Percentiles rank a stretch among this genome's conserved stretches.
These are phyloP conservation scores for Brachionus paranguensis DNA, from an alignment of 1,140 invertebrate species.

Conservation along the genomic window DNA sequence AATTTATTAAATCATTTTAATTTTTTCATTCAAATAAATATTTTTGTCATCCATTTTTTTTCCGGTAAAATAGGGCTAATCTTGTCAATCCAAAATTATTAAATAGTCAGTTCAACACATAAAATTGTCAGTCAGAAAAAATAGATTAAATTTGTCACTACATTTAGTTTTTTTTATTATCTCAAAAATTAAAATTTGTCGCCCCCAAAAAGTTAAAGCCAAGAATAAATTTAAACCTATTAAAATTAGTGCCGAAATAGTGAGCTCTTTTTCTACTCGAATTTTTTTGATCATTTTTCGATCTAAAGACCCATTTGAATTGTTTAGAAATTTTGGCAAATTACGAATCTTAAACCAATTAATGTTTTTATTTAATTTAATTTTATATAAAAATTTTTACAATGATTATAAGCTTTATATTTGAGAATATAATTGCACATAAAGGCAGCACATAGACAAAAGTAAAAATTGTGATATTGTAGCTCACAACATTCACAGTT, in stretches of 20 bases:
- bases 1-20: too few relatives aligned
- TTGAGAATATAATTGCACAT: background rate
- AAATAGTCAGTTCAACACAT: too few relatives aligned
- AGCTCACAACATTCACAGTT: background rate
- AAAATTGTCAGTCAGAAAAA: too few relatives aligned
- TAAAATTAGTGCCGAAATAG: background rate
- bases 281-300: background rate
- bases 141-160: too few relatives aligned
- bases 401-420: background rate
- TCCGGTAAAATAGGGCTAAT: too few relatives aligned
- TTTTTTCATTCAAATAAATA: too few relatives aligned
- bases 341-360: background rate
- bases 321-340: background rate
- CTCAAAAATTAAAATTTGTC: too few relatives aligned
- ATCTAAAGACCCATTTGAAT: background rate
- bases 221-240: background rate
- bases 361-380: background rate
- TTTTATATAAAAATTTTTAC: background rate
- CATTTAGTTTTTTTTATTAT: too few relatives aligned
- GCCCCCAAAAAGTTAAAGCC: too few relatives aligned
- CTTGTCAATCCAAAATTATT: too few relatives aligned
- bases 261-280: background rate
- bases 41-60: too few relatives aligned
- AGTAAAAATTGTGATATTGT: slow-evolving; percentile 18
- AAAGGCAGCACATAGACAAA: slow-evolving; percentile 3